Percentiles rank a stretch among this genome's conserved stretches.
Conservation (phyloP, 2,113 vertebrate genomes). For the Corvus moneduloides region DNA sequence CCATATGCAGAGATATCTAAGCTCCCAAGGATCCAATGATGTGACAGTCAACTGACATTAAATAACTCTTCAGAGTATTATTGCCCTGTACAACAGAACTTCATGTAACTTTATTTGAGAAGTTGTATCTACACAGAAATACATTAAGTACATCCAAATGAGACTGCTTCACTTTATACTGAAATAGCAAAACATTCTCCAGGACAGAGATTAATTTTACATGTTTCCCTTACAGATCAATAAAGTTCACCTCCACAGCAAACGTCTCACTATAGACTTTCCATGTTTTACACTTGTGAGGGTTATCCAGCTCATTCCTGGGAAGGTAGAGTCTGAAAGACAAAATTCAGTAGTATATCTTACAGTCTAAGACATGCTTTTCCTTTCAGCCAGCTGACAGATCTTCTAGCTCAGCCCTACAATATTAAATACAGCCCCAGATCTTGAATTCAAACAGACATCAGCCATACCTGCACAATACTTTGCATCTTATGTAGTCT, state of each 20-base stretch:
- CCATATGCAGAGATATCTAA: neutral
- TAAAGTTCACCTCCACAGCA: slow-evolving; percentile 83
- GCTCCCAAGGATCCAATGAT: neutral
- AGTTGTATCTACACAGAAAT: slow-evolving; percentile 22
- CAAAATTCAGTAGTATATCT: neutral
- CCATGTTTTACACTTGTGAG: slow-evolving; percentile 90
- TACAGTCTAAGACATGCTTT: neutral
- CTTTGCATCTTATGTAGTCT: neutral
- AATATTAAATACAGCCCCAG: neutral
- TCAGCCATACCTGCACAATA: neutral
- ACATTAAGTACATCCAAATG: neutral
- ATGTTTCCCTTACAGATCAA: neutral
- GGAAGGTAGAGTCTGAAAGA: slow-evolving; percentile 83
- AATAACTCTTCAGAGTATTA: neutral
- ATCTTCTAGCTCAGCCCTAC: neutral
- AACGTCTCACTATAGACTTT: slow-evolving; percentile 86
- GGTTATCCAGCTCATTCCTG: slow-evolving; percentile 92
- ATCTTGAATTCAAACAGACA: neutral
- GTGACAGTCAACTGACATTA: neutral
- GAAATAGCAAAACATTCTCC: neutral
- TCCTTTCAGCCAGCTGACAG: neutral
- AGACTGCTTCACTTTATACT: neutral
- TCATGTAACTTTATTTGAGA: slow-evolving; percentile 29
- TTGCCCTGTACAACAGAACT: slow-evolving; percentile 56
- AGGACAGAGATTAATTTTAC: neutral